Evolutionary conservation across 35 echinoderm and acorn worm genomes (phyloP).

Genomic region (Apostichopus californicus): DNA sequence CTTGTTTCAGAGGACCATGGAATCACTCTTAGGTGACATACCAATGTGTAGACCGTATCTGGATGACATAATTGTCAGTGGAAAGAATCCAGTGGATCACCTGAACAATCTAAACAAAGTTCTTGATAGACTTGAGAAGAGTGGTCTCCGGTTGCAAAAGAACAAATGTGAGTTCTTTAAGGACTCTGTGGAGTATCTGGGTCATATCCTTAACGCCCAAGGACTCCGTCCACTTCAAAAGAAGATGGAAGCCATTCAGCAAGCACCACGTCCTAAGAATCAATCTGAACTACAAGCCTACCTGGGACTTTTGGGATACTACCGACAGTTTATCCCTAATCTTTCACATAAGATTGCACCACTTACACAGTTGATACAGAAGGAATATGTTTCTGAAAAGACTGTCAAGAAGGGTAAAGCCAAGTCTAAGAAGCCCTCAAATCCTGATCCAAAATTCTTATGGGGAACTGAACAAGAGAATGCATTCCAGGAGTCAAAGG

Average conservation of each 20-base stretch:
- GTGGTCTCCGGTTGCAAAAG: constrained; percentile 36
- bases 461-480: constrained; percentile 21
- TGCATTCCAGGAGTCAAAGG: constrained; percentile 61
- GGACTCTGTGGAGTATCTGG: constrained; percentile 57
- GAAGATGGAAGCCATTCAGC: constrained; percentile 1
- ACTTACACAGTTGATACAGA: constrained; percentile 45
- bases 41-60: constrained; percentile 57
- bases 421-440: not conserved
- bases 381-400: constrained; percentile 55
- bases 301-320: constrained; percentile 64
- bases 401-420: not conserved
- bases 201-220: constrained; percentile 57
- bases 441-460: constrained; percentile 35
- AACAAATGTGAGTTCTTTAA: constrained; percentile 72
- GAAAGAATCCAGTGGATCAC: constrained; percentile 47
- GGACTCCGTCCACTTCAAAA: not conserved
- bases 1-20: constrained; percentile 65
- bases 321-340: constrained; percentile 71
- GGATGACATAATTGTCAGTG: constrained; percentile 71
- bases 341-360: constrained; percentile 51
- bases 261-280: constrained; percentile 49
- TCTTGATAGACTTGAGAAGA: constrained; percentile 47
- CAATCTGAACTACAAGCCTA: constrained; percentile 60
- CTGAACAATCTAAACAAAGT: constrained; percentile 56
- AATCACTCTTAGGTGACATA: constrained; percentile 56